These are phyloP conservation scores for Idaea aversata DNA, from an alignment of 2,888 invertebrate genomes.

Conservation along the genomic window DNA sequence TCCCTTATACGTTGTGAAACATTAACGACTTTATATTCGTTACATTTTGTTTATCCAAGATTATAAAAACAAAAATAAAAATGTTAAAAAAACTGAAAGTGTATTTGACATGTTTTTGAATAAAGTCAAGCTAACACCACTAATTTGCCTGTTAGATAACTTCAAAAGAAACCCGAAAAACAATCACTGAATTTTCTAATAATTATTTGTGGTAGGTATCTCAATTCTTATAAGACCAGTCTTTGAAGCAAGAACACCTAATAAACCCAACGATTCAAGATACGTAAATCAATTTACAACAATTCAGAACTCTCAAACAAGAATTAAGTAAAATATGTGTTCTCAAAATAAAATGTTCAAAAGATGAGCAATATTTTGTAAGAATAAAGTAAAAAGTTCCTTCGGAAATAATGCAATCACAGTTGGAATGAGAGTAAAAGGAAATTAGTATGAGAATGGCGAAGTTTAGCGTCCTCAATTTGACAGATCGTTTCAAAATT, in stretches of 20 bases:
- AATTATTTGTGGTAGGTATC: not conserved
- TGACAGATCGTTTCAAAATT: constrained; percentile 49
- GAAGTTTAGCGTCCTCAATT: constrained; percentile 61
- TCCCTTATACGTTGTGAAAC: too few relatives aligned
- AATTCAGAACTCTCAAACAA: constrained; percentile 10
- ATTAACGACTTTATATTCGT: too few relatives aligned
- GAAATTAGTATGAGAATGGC: constrained; percentile 68
- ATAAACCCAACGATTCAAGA: not conserved
- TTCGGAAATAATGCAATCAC: constrained; percentile 72
- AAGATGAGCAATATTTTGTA: constrained; percentile 53
- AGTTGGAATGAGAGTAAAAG: constrained; percentile 64
- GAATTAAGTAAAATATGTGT: constrained; percentile 9
- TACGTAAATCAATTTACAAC: constrained; percentile 1
- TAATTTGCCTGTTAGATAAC: not conserved
- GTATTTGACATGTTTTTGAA: not conserved
- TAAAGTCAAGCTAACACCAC: not conserved
- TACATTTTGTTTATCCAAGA: too few relatives aligned
- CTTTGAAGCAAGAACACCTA: not conserved
- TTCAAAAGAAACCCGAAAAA: not conserved
- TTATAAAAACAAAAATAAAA: too few relatives aligned
- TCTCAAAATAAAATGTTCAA: constrained; percentile 41
- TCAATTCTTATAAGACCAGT: not conserved
- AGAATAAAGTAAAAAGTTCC: constrained; percentile 55
- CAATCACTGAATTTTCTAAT: not conserved
- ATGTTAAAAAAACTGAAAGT: not conserved